Percentiles rank a stretch among this genome's conserved stretches.
Conservation (phyloP, 2,797 vertebrate genomes). For the Labeo calbasu region DNA sequence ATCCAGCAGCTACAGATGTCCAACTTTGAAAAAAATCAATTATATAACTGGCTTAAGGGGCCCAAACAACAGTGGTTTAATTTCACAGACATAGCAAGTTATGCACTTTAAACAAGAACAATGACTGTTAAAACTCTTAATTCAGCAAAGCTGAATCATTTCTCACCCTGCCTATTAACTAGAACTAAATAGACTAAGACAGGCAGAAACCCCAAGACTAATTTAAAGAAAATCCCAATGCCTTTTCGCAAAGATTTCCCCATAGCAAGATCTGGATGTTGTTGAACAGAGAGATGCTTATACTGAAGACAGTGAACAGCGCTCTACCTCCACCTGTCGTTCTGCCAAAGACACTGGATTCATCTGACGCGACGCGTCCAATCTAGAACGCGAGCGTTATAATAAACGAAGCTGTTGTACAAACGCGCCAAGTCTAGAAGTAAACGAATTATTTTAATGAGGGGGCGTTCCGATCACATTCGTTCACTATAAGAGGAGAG, state of each 20-base stretch:
- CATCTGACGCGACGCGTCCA: not conserved
- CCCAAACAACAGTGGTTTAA: not conserved
- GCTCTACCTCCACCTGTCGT: constrained; percentile 81
- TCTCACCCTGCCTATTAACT: not conserved
- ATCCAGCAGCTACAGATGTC: not conserved
- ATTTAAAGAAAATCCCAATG: not conserved
- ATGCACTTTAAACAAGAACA: not conserved
- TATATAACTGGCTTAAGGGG: not conserved
- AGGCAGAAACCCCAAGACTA: not conserved
- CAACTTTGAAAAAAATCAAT: not conserved
- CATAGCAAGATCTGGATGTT: not conserved
- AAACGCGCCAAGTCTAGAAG: not conserved
- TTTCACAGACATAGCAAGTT: not conserved
- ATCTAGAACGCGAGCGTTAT: not conserved
- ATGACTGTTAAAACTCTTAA: not conserved
- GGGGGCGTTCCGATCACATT: not conserved
- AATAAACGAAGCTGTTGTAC: not conserved
- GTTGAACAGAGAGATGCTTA: constrained; percentile 5
- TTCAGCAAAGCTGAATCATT: not conserved
- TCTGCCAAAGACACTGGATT: constrained; percentile 59
- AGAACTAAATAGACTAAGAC: not conserved
- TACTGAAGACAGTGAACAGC: constrained; percentile 67
- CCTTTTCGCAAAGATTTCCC: not conserved
- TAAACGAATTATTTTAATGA: not conserved
- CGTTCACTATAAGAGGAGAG: not conserved